A percentile compares a stretch with the other conserved stretches of the same genome.
Evolutionary conservation across 2,797 vertebrate genomes (phyloP).

Genomic region (Tarsius wallacei): DNA sequence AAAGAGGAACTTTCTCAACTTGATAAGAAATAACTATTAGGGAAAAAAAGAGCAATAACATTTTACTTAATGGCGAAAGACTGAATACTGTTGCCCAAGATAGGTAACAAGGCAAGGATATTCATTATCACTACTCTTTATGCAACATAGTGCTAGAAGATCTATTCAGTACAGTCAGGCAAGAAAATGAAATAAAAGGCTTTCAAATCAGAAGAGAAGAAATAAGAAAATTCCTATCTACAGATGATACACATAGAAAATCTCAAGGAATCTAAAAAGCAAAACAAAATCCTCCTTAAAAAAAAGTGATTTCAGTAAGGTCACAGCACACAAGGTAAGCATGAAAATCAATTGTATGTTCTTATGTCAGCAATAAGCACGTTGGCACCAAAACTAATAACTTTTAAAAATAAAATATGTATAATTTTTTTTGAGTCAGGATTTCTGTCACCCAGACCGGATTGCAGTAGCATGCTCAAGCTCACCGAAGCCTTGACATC

Average conservation of each 20-base stretch:
- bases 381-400: not conserved
- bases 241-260: not conserved
- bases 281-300: not conserved
- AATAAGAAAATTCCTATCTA: not conserved
- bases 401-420: not conserved
- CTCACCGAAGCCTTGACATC: too few species aligned
- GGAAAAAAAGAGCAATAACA: not conserved
- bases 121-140: not conserved
- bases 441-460: too few species aligned
- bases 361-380: not conserved
- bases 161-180: not conserved
- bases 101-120: not conserved
- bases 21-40: not conserved
- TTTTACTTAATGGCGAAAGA: not conserved
- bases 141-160: not conserved
- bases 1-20: not conserved
- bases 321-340: not conserved
- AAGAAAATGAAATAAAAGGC: conserved; percentile 5
- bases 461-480: too few species aligned
- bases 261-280: not conserved
- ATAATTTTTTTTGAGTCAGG: too few species aligned
- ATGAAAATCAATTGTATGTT: not conserved
- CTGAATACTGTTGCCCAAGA: not conserved
- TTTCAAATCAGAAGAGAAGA: not conserved
- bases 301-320: not conserved